These are phyloP conservation scores for Hypolimnas misippus DNA, from an alignment of 2,888 invertebrate genomes.

Conservation along the genomic window DNA sequence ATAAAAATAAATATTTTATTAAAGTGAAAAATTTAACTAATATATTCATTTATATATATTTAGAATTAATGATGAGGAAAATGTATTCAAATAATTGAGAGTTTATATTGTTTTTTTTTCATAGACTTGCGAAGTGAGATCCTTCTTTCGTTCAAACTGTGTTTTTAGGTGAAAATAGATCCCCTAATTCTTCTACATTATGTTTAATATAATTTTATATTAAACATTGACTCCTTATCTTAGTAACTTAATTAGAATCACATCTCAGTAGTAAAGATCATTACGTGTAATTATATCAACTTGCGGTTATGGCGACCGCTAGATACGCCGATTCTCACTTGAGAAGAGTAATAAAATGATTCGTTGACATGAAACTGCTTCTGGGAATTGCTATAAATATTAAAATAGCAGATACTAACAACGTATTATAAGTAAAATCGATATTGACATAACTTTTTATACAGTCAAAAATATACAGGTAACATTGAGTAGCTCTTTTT, in stretches of 20 bases:
- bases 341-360: conserved; percentile 18
- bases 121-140: no score
- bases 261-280: conserved; percentile 23
- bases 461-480: background rate
- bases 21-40: no score
- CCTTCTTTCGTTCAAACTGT: no score
- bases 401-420: background rate
- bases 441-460: background rate
- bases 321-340: conserved; percentile 32
- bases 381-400: background rate
- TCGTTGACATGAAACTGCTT: background rate
- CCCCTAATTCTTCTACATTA: background rate
- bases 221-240: background rate
- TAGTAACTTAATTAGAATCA: conserved; percentile 22
- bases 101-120: no score
- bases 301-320: conserved; percentile 50
- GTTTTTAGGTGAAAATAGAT: no score
- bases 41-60: no score
- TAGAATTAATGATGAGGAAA: no score
- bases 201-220: background rate
- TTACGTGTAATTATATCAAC: conserved; percentile 54
- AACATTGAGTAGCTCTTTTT: conserved; percentile 14
- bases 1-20: no score
- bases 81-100: no score
- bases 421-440: background rate